phyloP scores from a whole-genome alignment of 2,888 invertebrate species.

The Sipha maydis region DNA sequence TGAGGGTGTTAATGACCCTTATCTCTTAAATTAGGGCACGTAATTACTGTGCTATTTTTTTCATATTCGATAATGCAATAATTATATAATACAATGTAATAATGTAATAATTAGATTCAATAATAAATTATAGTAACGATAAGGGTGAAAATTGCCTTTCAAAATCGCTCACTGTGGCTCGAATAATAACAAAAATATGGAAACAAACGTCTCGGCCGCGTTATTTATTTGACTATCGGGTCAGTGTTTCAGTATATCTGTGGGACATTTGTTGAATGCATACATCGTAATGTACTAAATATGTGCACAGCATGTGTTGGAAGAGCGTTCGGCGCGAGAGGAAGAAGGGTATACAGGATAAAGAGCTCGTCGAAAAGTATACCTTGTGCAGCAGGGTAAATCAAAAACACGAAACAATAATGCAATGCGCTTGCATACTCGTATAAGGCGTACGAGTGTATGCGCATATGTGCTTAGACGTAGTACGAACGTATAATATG shows the following conservation, averaged over 20 bases:
- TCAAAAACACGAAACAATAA: slow-evolving; percentile 28
- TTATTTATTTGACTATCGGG: neutral
- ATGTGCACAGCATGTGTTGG: neutral
- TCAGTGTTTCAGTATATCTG: neutral
- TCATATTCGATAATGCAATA: neutral
- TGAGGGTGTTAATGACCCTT: slow-evolving; percentile 16
- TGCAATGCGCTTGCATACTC: neutral
- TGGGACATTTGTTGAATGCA: slow-evolving; percentile 9
- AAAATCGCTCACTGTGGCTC: neutral
- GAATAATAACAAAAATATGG: neutral
- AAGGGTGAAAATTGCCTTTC: no score
- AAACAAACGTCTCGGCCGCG: neutral
- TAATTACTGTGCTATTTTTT: slow-evolving; percentile 27
- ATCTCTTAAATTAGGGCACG: neutral
- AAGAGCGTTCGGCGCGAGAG: neutral
- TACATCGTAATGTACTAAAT: neutral
- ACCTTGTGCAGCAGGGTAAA: neutral
- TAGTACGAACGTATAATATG: neutral
- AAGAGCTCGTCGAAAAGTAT: neutral
- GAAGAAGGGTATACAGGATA: neutral
- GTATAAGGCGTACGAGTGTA: neutral
- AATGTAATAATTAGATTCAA: no score
- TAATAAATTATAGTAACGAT: no score
- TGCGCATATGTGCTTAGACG: no score
- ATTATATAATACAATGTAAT: no score